Percentiles rank a stretch among this genome's conserved stretches.
phyloP scores from a whole-genome alignment of 2,888 invertebrate genomes.

The Noctua janthe region DNA sequence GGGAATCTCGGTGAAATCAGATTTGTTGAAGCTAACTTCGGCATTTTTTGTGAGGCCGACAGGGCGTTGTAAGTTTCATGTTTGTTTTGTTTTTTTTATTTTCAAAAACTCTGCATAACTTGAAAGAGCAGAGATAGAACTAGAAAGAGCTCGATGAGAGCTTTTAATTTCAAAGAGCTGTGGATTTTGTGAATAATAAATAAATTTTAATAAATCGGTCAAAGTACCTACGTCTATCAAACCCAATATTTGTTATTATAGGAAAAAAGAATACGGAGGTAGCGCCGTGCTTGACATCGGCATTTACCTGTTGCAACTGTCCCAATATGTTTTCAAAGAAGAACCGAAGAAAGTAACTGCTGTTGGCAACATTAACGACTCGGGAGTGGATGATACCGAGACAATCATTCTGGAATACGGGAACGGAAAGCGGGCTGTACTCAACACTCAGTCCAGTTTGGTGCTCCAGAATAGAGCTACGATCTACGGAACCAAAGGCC shows the following conservation, averaged over 20 bases:
- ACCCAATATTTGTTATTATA: slow-evolving; percentile 68
- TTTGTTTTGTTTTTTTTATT: not conserved
- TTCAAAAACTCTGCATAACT: not conserved
- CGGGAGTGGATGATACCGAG: slow-evolving; percentile 93
- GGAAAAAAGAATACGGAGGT: slow-evolving; percentile 93
- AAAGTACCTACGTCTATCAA: not conserved
- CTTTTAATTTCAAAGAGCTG: too few relatives aligned
- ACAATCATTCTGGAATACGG: slow-evolving; percentile 91
- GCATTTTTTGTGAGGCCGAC: slow-evolving; percentile 88
- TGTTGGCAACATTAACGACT: slow-evolving; percentile 92
- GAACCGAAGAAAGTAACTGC: slow-evolving; percentile 93
- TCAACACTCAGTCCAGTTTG: slow-evolving; percentile 88
- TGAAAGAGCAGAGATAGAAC: too few relatives aligned
- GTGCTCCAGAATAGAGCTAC: slow-evolving; percentile 91
- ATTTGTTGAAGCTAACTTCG: slow-evolving; percentile 93
- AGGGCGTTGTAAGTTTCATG: slow-evolving; percentile 75
- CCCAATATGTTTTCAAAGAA: slow-evolving; percentile 92
- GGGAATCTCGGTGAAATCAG: slow-evolving; percentile 93
- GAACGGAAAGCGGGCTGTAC: slow-evolving; percentile 91
- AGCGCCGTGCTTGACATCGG: slow-evolving; percentile 95
- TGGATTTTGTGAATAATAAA: too few relatives aligned
- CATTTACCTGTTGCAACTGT: slow-evolving; percentile 94
- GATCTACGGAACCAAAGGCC: slow-evolving; percentile 92
- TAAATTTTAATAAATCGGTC: too few relatives aligned
- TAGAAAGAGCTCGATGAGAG: too few relatives aligned